Percentiles rank a stretch among this genome's conserved stretches.
Evolutionary conservation across 2,797 vertebrate species (phyloP).

Genomic region (Neosilurus mollespiculum): DNA sequence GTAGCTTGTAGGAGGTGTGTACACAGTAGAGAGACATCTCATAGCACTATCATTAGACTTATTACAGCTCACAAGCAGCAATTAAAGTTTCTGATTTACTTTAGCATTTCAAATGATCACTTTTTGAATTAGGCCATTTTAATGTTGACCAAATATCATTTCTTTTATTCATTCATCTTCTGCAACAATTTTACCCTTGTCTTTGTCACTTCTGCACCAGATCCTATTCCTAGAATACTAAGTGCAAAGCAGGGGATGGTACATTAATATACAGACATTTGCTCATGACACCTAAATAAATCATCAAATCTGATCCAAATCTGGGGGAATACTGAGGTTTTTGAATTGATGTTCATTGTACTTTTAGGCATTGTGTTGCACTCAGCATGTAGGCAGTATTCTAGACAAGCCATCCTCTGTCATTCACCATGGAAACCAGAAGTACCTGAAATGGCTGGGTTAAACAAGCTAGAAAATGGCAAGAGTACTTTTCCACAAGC

Average conservation of each 20-base stretch:
- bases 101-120: background rate
- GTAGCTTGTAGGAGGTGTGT: background rate
- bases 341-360: slow-evolving; percentile 4
- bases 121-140: background rate
- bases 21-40: background rate
- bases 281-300: background rate
- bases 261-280: background rate
- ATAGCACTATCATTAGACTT: background rate
- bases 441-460: slow-evolving; percentile 31
- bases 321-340: background rate
- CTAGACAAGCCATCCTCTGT: slow-evolving; percentile 35
- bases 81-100: background rate
- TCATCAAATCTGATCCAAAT: too few relatives aligned
- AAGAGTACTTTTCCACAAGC: background rate
- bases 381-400: slow-evolving; percentile 31
- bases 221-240: background rate
- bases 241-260: background rate
- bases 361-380: slow-evolving; percentile 47
- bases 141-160: background rate
- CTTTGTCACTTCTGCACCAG: background rate
- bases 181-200: background rate
- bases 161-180: background rate
- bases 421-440: slow-evolving; percentile 59
- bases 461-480: slow-evolving; percentile 18
- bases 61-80: slow-evolving; percentile 2